phyloP scores from a whole-genome alignment of 1,140 invertebrate species.

The Coboldia fuscipes region DNA sequence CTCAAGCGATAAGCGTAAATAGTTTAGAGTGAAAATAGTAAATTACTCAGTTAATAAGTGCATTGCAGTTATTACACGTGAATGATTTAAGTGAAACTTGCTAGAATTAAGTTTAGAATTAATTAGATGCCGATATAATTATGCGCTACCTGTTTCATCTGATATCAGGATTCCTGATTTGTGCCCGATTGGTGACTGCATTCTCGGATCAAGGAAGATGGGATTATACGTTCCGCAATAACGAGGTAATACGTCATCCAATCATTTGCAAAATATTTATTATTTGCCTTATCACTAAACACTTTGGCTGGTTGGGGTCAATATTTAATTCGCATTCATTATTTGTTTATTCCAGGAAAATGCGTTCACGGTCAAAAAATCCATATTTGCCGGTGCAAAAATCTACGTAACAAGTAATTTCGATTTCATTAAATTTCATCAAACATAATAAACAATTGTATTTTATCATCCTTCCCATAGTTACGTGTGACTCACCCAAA shows the following conservation, averaged over 20 bases:
- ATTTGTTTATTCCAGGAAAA: conserved; percentile 11
- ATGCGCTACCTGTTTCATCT: no score
- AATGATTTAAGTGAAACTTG: no score
- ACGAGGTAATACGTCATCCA: conserved; percentile 9
- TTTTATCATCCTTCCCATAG: conserved; percentile 4
- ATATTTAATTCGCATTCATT: no score
- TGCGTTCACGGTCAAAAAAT: conserved; percentile 15
- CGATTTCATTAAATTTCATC: neutral
- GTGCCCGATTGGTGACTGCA: neutral
- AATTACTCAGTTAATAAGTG: no score
- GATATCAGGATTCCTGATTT: neutral
- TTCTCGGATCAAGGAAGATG: conserved; percentile 21
- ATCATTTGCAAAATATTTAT: conserved; percentile 1
- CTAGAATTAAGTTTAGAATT: no score
- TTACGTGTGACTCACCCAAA: conserved; percentile 6
- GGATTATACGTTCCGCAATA: conserved; percentile 16
- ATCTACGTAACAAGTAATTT: conserved; percentile 20
- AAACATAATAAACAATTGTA: no score
- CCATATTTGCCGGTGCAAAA: conserved; percentile 19
- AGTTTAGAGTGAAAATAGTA: no score
- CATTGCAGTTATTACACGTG: no score
- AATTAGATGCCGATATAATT: no score
- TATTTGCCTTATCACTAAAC: no score
- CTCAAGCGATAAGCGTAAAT: no score
- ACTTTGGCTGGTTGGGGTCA: no score